Evolutionary conservation across 2,888 invertebrate genomes (phyloP).

Genomic region (Escarpia spicata): DNA sequence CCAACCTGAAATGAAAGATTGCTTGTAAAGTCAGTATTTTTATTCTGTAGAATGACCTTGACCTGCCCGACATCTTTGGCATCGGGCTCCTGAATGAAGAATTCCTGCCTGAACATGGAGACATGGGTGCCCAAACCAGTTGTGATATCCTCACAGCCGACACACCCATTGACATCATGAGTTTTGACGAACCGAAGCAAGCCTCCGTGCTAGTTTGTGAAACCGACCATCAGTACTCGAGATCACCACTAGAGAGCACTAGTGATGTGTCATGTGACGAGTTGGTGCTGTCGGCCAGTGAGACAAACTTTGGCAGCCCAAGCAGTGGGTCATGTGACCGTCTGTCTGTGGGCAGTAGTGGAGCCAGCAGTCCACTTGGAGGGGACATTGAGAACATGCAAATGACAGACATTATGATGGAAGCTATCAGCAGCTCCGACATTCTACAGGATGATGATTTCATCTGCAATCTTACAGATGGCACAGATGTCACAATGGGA

Average conservation of each 20-base stretch:
- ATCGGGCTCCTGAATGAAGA: background rate
- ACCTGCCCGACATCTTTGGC: constrained; percentile 13
- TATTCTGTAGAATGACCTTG: background rate
- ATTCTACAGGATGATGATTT: constrained; percentile 23
- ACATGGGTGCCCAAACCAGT: background rate
- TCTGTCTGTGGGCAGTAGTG: constrained; percentile 17
- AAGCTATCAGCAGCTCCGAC: constrained; percentile 21
- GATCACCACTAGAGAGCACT: constrained; percentile 28
- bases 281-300: constrained; percentile 7
- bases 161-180: constrained; percentile 25
- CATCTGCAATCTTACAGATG: constrained; percentile 20
- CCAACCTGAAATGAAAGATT: background rate
- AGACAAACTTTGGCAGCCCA: constrained; percentile 23
- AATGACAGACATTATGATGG: constrained; percentile 28
- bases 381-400: constrained; percentile 27
- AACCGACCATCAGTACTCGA: constrained; percentile 28
- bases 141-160: constrained; percentile 22
- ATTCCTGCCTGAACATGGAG: background rate
- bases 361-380: constrained; percentile 25
- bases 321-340: background rate
- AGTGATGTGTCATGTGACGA: background rate
- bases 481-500: constrained; percentile 25
- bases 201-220: background rate
- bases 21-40: background rate
- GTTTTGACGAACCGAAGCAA: constrained; percentile 18